Percentiles rank a stretch among this genome's conserved stretches.
Conservation (phyloP, 1,140 invertebrate species). For the Trachymyrmex cornetzi region DNA sequence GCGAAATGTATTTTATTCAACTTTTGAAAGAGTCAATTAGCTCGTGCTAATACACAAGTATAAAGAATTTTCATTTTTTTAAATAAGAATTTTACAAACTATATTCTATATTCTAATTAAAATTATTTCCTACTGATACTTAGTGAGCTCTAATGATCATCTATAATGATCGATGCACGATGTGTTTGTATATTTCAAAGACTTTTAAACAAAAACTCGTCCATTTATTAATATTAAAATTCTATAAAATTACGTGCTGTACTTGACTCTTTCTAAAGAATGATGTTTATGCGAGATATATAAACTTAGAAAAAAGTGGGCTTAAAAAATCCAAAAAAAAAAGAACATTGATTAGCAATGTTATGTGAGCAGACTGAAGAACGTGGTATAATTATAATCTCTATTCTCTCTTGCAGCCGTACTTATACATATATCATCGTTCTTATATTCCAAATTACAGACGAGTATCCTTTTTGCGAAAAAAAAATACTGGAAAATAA, state of each 20-base stretch:
- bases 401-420: constrained; percentile 11
- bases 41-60: background rate
- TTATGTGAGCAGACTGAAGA: constrained; percentile 64
- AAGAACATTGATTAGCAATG: constrained; percentile 71
- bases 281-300: constrained; percentile 64
- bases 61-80: background rate
- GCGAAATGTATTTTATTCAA: constrained; percentile 72
- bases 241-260: constrained; percentile 16
- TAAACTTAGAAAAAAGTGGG: constrained; percentile 70
- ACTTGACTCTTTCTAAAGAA: constrained; percentile 73
- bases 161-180: background rate
- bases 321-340: constrained; percentile 61
- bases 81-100: background rate
- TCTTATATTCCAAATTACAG: constrained; percentile 50
- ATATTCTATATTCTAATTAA: constrained; percentile 6
- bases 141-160: background rate
- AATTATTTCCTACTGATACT: constrained; percentile 32
- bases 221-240: constrained; percentile 16
- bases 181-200: constrained; percentile 5
- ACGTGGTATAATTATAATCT: constrained; percentile 42
- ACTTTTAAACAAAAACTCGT: constrained; percentile 6
- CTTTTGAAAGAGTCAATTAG: constrained; percentile 70
- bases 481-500: constrained; percentile 13
- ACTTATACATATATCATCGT: constrained; percentile 18
- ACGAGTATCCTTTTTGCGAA: background rate